Evolutionary conservation across 2,797 vertebrate genomes (phyloP).

Genomic region (Pseudomugil gertrudae): DNA sequence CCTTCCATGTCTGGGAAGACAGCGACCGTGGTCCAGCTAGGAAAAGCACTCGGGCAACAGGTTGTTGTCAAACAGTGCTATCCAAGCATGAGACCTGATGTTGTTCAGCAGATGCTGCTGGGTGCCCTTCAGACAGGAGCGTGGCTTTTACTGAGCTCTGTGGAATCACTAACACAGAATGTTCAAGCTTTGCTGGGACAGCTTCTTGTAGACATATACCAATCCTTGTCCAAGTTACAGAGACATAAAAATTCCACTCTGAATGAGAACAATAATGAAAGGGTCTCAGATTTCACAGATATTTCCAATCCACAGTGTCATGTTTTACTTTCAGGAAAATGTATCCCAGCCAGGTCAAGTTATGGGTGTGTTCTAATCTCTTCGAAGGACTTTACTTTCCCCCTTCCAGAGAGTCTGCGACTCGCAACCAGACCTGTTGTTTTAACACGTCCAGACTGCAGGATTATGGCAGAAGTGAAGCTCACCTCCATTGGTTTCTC

Average conservation of each 20-base stretch:
- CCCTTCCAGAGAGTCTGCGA: constrained; percentile 79
- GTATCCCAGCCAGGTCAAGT: constrained; percentile 62
- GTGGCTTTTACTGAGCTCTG: constrained; percentile 84
- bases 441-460: constrained; percentile 79
- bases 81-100: constrained; percentile 47
- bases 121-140: constrained; percentile 86
- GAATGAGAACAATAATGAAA: constrained; percentile 3
- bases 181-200: constrained; percentile 82
- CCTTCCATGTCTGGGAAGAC: constrained; percentile 80
- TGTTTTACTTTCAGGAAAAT: constrained; percentile 76
- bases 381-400: constrained; percentile 40
- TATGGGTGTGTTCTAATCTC: constrained; percentile 85
- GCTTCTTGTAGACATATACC: constrained; percentile 77
- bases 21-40: constrained; percentile 75
- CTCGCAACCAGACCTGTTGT: constrained; percentile 82
- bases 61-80: constrained; percentile 81
- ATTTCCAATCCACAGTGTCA: constrained; percentile 29
- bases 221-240: constrained; percentile 66
- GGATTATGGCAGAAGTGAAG: constrained; percentile 81
- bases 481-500: constrained; percentile 83
- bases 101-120: constrained; percentile 79
- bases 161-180: constrained; percentile 73
- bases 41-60: constrained; percentile 82
- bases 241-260: constrained; percentile 17
- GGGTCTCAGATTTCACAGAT: background rate